Evolutionary conservation across 2,888 invertebrate genomes (phyloP).

Genomic region (Cylloceria caligata): DNA sequence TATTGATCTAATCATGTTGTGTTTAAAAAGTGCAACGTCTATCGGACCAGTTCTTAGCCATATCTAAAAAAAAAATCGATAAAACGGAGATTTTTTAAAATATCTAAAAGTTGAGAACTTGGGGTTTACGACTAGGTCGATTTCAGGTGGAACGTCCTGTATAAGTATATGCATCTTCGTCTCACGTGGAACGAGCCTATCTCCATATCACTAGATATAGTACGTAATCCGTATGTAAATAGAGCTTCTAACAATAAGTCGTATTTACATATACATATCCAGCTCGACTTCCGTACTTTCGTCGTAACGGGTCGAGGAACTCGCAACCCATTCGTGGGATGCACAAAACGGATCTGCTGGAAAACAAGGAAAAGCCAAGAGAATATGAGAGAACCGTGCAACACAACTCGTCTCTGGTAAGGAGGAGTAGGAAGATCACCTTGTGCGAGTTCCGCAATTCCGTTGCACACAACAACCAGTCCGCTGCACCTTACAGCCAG

Average conservation of each 20-base stretch:
- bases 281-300: slow-evolving; percentile 44
- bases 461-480: not conserved
- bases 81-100: not conserved
- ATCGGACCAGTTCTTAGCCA: not conserved
- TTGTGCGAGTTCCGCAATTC: not conserved
- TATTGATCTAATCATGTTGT: too few relatives aligned
- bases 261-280: slow-evolving; percentile 60
- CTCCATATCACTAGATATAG: not conserved
- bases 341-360: slow-evolving; percentile 44
- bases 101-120: not conserved
- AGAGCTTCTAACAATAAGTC: slow-evolving; percentile 58
- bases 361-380: slow-evolving; percentile 34
- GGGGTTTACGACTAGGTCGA: not conserved
- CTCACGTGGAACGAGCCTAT: slow-evolving; percentile 1
- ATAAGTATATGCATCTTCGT: not conserved
- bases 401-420: not conserved
- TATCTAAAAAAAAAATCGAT: not conserved
- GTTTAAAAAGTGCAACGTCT: too few relatives aligned
- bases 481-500: not conserved
- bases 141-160: not conserved
- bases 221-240: slow-evolving; percentile 65
- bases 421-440: not conserved
- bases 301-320: slow-evolving; percentile 33
- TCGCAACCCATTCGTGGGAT: slow-evolving; percentile 36
- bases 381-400: slow-evolving; percentile 34